Percentiles rank a stretch among this genome's conserved stretches.
phyloP scores from a whole-genome alignment of 2,113 vertebrate genomes.

The Actenoides lindsayi region DNA sequence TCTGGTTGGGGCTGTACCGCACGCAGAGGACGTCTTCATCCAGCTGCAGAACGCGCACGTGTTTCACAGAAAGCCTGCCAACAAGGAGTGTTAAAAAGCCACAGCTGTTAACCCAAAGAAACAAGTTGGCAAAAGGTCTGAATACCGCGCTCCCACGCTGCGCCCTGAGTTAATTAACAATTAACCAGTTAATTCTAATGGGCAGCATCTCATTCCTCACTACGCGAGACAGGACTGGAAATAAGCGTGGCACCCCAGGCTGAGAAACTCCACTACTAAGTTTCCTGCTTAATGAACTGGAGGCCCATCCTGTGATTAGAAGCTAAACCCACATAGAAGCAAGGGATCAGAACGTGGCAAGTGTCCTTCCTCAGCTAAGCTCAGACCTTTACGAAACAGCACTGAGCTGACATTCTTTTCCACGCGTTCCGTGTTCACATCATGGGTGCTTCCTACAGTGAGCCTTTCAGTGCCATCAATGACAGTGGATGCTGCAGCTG shows the following conservation, averaged over 20 bases:
- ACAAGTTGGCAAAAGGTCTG: background rate
- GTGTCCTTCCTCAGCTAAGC: background rate
- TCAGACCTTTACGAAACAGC: background rate
- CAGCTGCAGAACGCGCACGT: slow-evolving; percentile 86
- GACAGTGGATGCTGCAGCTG: background rate
- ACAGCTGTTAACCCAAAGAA: background rate
- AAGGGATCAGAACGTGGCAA: background rate
- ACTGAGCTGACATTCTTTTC: background rate
- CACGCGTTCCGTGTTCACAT: rapidly evolving
- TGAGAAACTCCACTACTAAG: background rate
- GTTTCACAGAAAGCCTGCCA: slow-evolving; percentile 87
- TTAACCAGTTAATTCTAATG: background rate
- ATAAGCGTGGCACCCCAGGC: background rate
- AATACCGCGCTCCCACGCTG: background rate
- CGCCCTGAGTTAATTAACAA: too few species aligned
- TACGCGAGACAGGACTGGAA: background rate
- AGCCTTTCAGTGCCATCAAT: background rate
- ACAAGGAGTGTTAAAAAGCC: background rate
- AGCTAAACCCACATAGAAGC: background rate
- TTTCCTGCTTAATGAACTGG: background rate
- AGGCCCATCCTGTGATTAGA: background rate
- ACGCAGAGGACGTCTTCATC: slow-evolving; percentile 95
- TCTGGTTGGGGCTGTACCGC: slow-evolving; percentile 87
- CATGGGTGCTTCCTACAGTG: background rate
- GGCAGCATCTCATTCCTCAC: background rate